Conservation (phyloP, 2,113 vertebrate species). For the Calidris pugnax region DNA sequence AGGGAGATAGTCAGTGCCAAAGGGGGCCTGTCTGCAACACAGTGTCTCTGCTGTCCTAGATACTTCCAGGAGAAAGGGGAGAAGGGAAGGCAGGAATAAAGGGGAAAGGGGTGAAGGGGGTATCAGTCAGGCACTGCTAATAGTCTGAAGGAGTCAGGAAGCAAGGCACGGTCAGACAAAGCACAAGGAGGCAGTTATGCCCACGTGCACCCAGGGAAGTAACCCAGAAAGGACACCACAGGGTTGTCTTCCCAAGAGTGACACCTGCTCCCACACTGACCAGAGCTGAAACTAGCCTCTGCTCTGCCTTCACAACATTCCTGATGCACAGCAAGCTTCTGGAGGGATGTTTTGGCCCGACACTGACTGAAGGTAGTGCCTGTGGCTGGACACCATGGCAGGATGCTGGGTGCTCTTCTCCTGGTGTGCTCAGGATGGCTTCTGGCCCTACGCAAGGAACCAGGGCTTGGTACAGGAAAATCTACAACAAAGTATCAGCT, state of each 20-base stretch:
- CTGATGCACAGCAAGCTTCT: background rate
- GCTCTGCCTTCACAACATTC: background rate
- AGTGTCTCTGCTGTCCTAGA: background rate
- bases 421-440: background rate
- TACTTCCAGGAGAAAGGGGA: background rate
- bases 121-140: background rate
- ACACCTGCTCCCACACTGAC: background rate
- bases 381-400: background rate
- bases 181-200: background rate
- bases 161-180: accelerated
- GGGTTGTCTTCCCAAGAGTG: background rate
- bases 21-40: background rate
- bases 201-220: accelerated
- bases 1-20: background rate
- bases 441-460: background rate
- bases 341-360: background rate
- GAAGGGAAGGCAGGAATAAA: background rate
- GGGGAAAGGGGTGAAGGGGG: background rate
- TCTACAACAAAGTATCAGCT: background rate
- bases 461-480: background rate
- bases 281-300: background rate
- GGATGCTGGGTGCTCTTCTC: background rate
- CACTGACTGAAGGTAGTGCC: background rate
- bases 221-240: background rate
- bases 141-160: background rate